Percentiles rank a stretch among this genome's conserved stretches.
phyloP scores from a whole-genome alignment of 1,140 invertebrate species.

The Cecropterus lyciades region DNA sequence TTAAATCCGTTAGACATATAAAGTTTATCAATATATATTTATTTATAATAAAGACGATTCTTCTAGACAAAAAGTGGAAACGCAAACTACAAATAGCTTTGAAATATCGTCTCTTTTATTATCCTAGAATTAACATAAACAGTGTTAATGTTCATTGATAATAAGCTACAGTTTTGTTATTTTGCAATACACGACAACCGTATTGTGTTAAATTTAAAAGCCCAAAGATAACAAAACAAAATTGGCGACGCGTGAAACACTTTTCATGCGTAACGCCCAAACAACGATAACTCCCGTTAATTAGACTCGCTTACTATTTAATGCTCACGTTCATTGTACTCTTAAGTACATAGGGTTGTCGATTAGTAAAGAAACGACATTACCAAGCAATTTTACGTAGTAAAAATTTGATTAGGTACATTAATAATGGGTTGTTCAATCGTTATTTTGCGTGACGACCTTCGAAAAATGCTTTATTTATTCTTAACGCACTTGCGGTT shows the following conservation, averaged over 20 bases:
- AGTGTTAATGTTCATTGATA: neutral
- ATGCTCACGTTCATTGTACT: constrained; percentile 27
- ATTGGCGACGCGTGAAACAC: constrained; percentile 10
- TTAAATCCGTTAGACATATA: too few relatives aligned
- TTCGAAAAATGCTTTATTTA: neutral
- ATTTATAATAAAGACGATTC: too few relatives aligned
- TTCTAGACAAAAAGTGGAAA: too few relatives aligned
- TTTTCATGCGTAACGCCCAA: constrained; percentile 24
- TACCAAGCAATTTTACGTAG: too few relatives aligned
- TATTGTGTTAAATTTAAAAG: neutral
- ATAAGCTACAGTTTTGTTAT: too few relatives aligned
- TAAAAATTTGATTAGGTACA: too few relatives aligned
- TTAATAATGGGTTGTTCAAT: neutral
- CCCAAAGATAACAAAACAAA: constrained; percentile 1
- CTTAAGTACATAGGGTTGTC: constrained; percentile 16
- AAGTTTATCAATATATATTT: too few relatives aligned
- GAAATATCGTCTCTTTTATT: too few relatives aligned
- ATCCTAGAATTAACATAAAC: neutral
- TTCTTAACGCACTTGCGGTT: neutral
- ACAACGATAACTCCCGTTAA: constrained; percentile 26
- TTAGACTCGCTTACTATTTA: constrained; percentile 27
- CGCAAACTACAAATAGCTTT: too few relatives aligned
- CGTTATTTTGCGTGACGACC: neutral
- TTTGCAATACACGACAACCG: neutral
- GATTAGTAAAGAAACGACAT: neutral